Evolutionary conservation across 37 sponge, comb jelly and placozoan species (phyloP).

Genomic region (Beroe forskalii): DNA sequence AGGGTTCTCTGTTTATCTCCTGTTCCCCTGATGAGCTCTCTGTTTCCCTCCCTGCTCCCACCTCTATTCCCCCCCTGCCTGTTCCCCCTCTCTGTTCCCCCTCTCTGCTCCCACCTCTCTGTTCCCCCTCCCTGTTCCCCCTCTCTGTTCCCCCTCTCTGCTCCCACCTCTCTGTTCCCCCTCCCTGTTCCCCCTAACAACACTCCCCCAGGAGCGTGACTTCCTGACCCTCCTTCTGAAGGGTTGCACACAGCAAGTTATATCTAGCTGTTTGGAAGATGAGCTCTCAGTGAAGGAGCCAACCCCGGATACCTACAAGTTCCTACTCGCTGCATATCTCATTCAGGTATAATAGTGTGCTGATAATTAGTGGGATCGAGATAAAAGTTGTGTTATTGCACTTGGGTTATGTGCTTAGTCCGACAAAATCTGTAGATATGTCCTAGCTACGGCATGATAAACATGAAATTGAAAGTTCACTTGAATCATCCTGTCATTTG

Average conservation of each 20-base stretch:
- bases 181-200: background rate
- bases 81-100: background rate
- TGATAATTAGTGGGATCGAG: background rate
- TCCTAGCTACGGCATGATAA: too few relatives aligned
- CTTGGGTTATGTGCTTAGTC: too few relatives aligned
- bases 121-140: background rate
- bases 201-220: background rate
- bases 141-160: background rate
- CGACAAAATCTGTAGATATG: too few relatives aligned
- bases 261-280: background rate
- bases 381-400: background rate
- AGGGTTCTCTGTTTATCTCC: too few relatives aligned
- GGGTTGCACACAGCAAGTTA: background rate
- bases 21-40: background rate
- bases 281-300: background rate
- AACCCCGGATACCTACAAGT: constrained; percentile 7
- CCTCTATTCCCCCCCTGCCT: background rate
- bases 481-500: too few relatives aligned
- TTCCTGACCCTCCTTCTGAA: background rate
- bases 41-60: background rate
- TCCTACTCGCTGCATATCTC: background rate
- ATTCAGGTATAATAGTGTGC: background rate
- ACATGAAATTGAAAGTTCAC: too few relatives aligned
- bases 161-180: background rate
- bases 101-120: background rate